Conservation (phyloP, 2,113 vertebrate genomes). For the Cyrtonyx montezumae region DNA sequence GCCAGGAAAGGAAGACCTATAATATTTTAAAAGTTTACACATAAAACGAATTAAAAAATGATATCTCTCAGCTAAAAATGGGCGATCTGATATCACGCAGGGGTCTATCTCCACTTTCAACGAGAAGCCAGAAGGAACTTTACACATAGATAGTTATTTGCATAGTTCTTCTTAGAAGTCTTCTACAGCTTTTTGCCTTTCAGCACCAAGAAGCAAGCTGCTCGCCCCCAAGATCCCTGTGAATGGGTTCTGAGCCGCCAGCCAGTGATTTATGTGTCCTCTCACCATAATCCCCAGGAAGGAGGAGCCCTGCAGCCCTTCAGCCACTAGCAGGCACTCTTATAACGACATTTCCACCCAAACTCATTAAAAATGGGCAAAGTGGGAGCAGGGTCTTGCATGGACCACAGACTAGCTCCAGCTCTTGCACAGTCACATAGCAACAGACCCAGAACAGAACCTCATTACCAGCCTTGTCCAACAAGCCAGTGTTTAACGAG, state of each 20-base stretch:
- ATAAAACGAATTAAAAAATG: background rate
- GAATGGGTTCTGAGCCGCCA: background rate
- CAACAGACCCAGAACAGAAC: conserved; percentile 73
- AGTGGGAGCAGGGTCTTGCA: conserved; percentile 29
- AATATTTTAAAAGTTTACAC: background rate
- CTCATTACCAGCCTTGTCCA: conserved; percentile 72
- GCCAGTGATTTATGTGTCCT: background rate
- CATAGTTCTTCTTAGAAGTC: background rate
- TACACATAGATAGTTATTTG: background rate
- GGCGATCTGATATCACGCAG: background rate
- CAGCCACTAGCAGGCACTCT: conserved; percentile 53
- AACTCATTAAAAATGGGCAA: background rate
- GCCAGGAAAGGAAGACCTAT: background rate
- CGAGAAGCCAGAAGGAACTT: background rate
- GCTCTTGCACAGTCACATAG: conserved; percentile 59
- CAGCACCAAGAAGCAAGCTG: background rate
- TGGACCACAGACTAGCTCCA: conserved; percentile 5
- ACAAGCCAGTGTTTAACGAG: conserved; percentile 78
- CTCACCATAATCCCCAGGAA: background rate
- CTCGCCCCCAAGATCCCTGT: background rate
- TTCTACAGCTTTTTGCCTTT: background rate
- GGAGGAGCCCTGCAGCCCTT: background rate
- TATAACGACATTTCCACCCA: background rate
- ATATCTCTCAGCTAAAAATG: background rate
- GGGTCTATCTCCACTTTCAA: background rate